Percentiles rank a stretch among this genome's conserved stretches.
Conservation (phyloP, 2,797 vertebrate genomes). For the Craterocephalus amniculus region DNA sequence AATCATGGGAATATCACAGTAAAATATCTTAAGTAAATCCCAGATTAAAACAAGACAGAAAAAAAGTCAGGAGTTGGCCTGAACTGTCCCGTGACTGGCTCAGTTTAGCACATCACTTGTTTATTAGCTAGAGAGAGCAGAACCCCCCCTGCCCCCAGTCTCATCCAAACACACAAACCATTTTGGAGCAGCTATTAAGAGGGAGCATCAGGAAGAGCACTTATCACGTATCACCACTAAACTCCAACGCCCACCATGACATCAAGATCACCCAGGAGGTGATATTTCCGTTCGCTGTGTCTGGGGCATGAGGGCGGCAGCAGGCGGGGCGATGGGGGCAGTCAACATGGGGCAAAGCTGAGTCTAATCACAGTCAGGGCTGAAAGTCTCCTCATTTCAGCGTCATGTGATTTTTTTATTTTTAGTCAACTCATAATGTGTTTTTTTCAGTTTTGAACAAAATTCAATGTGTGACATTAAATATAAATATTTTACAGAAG, state of each 20-base stretch:
- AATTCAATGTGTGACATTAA: not conserved
- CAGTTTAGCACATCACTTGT: constrained; percentile 43
- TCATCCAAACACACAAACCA: constrained; percentile 7
- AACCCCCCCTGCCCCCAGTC: not conserved
- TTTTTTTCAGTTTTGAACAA: not conserved
- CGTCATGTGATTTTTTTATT: not conserved
- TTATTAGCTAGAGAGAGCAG: constrained; percentile 31
- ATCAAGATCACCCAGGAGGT: constrained; percentile 49
- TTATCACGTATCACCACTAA: constrained; percentile 72
- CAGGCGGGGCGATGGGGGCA: constrained; percentile 5
- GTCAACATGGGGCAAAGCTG: constrained; percentile 27
- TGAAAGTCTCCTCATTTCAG: not conserved
- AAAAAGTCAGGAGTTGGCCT: constrained; percentile 13
- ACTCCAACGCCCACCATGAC: constrained; percentile 44
- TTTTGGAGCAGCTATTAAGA: constrained; percentile 61
- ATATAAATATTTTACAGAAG: not conserved
- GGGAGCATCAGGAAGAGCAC: constrained; percentile 43
- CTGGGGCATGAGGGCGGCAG: constrained; percentile 23
- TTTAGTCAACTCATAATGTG: not conserved
- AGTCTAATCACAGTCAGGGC: not conserved
- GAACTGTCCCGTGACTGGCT: constrained; percentile 12
- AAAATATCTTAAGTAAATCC: not conserved
- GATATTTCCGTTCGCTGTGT: constrained; percentile 66
- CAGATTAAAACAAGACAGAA: not conserved
- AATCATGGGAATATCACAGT: not conserved